phyloP scores from a whole-genome alignment of 2,797 vertebrate genomes.

The Numenius phaeopus region DNA sequence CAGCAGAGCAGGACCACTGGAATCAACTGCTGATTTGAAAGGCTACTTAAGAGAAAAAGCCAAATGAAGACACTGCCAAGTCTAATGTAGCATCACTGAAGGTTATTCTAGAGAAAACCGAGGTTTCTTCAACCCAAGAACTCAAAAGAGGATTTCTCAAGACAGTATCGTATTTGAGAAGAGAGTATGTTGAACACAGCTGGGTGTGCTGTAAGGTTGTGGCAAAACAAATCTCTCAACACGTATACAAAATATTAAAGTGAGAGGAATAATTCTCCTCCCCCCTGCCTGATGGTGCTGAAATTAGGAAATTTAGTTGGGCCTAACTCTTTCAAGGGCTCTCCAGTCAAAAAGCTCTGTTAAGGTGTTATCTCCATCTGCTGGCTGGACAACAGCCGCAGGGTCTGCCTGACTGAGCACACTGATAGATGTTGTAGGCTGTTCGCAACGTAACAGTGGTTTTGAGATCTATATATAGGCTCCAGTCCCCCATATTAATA shows the following conservation, averaged over 20 bases:
- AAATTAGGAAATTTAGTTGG: background rate
- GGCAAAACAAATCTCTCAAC: background rate
- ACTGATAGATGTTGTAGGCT: background rate
- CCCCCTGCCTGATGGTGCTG: background rate
- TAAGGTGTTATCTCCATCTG: constrained; percentile 43
- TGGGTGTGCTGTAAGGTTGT: background rate
- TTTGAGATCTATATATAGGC: background rate
- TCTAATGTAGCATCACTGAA: background rate
- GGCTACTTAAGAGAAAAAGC: background rate
- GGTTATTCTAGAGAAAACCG: background rate
- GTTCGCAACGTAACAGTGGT: background rate
- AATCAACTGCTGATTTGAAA: background rate
- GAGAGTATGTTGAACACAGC: background rate
- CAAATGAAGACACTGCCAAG: background rate
- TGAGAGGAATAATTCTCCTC: background rate
- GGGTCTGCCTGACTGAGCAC: background rate
- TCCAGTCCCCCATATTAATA: background rate
- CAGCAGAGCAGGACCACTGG: background rate
- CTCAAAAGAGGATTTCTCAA: background rate
- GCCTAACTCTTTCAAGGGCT: background rate
- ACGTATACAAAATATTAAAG: background rate
- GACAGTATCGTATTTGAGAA: background rate
- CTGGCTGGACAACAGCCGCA: background rate
- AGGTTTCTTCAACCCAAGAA: background rate
- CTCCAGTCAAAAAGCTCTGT: background rate